Evolutionary conservation across 2,888 invertebrate species (phyloP).

Genomic region (Mesochorus sp.): DNA sequence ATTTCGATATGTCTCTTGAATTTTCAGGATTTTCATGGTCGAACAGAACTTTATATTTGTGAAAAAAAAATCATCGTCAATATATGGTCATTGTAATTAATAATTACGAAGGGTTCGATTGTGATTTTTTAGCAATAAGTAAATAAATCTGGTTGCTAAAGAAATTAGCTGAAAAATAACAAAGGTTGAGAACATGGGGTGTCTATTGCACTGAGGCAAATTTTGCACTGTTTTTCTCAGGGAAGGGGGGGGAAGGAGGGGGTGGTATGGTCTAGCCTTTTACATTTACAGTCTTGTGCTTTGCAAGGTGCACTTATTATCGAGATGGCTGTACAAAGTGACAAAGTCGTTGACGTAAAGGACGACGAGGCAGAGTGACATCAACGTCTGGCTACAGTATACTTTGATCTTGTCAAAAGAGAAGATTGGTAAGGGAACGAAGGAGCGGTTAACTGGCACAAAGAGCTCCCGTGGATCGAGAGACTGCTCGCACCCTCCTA

Average conservation of each 20-base stretch:
- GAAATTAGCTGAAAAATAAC: no score
- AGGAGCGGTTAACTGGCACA: slow-evolving; percentile 69
- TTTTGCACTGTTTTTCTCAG: neutral
- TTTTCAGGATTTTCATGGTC: neutral
- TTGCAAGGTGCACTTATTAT: neutral
- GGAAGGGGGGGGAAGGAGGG: neutral
- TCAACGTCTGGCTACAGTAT: slow-evolving; percentile 41
- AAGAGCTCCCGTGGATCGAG: slow-evolving; percentile 65
- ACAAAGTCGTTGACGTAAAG: neutral
- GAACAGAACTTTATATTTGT: no score
- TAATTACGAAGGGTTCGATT: no score
- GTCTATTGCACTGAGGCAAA: no score
- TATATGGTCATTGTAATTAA: no score
- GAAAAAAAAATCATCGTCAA: no score
- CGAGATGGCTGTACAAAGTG: neutral
- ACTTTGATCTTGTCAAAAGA: slow-evolving; percentile 72
- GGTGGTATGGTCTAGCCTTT: neutral
- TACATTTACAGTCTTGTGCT: neutral
- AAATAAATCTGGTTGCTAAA: neutral
- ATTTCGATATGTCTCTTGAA: neutral
- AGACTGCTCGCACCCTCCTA: slow-evolving; percentile 55
- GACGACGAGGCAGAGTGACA: slow-evolving; percentile 26
- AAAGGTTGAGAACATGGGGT: no score
- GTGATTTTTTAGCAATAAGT: neutral
- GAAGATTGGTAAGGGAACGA: slow-evolving; percentile 65